Evolutionary conservation across 2,797 vertebrate genomes (phyloP).

Genomic region (Rhabdomys pumilio): DNA sequence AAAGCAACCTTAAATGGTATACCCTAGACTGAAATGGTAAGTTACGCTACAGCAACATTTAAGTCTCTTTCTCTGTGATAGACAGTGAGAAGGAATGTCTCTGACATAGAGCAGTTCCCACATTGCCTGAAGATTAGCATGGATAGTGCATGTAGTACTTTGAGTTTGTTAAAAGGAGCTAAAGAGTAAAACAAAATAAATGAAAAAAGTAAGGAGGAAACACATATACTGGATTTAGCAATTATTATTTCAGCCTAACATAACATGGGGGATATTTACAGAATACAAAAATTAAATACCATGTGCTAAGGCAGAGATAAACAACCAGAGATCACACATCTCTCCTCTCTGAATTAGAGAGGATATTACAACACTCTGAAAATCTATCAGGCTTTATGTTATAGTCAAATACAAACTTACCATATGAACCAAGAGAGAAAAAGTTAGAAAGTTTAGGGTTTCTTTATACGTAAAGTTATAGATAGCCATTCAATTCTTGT

Average conservation of each 20-base stretch:
- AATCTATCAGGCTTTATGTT: not conserved
- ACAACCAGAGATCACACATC: not conserved
- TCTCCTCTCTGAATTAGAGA: not conserved
- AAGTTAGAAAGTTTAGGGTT: not conserved
- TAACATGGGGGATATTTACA: not conserved
- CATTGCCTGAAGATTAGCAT: not conserved
- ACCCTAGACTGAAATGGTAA: not conserved
- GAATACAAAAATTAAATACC: not conserved
- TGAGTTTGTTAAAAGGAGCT: not conserved
- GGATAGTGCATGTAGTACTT: not conserved
- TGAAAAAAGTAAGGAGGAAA: not conserved
- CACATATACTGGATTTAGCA: not conserved
- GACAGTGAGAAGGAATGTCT: not conserved
- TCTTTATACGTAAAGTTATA: not conserved
- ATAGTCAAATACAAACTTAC: not conserved
- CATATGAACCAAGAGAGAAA: not conserved
- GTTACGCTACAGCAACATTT: not conserved
- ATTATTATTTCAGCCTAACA: slow-evolving; percentile 14
- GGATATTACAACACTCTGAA: not conserved
- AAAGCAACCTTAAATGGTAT: not conserved
- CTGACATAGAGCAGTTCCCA: not conserved
- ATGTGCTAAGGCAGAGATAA: not conserved
- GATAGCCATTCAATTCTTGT: not conserved
- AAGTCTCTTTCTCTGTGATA: slow-evolving; percentile 6
- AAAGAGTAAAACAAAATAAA: not conserved